These are phyloP conservation scores for Carlito syrichta DNA, from an alignment of 2,113 vertebrate genomes.

Conservation along the genomic window DNA sequence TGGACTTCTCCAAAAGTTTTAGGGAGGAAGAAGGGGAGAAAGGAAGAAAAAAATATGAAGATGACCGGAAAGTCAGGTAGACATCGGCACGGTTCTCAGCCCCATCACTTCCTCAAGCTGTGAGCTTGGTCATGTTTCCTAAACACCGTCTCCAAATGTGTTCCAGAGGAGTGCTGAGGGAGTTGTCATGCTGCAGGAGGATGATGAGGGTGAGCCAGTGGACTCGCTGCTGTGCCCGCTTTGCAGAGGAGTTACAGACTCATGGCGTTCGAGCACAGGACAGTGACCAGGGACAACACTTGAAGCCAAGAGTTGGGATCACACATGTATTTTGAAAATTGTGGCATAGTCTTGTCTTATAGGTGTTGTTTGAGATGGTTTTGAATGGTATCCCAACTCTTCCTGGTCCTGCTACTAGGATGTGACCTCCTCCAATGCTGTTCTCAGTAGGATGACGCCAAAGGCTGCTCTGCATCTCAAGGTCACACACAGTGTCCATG, in stretches of 20 bases:
- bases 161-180: neutral
- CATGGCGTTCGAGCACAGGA: rapidly evolving
- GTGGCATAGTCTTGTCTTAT: rapidly evolving
- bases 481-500: rapidly evolving
- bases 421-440: rapidly evolving
- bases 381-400: neutral
- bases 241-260: rapidly evolving
- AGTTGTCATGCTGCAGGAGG: rapidly evolving
- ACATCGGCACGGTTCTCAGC: rapidly evolving
- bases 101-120: neutral
- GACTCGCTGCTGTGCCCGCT: rapidly evolving
- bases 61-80: neutral
- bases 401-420: neutral
- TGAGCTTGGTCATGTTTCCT: neutral
- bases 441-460: rapidly evolving
- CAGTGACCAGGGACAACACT: rapidly evolving
- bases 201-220: neutral
- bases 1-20: neutral
- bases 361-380: neutral
- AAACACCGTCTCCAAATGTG: rapidly evolving
- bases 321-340: neutral
- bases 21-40: neutral
- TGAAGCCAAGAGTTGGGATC: neutral
- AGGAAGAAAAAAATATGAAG: neutral
- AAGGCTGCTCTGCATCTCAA: rapidly evolving